A percentile compares a stretch with the other conserved stretches of the same genome.
phyloP scores from a whole-genome alignment of 1,140 invertebrate genomes.

The Lucilia sericata region DNA sequence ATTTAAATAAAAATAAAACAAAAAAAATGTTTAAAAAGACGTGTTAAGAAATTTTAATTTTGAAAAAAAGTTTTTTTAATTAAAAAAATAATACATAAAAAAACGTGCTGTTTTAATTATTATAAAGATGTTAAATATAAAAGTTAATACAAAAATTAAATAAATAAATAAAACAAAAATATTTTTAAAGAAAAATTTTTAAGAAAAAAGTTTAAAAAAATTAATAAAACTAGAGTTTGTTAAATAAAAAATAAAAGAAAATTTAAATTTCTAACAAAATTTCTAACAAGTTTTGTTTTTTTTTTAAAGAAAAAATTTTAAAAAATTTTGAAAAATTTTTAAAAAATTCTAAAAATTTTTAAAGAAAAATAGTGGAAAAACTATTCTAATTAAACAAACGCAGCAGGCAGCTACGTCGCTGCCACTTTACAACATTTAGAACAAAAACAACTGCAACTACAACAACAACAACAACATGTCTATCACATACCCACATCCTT shows the following conservation, averaged over 20 bases:
- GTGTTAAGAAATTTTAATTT: slow-evolving; percentile 16
- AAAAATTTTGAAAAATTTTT: no score
- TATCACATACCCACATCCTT: neutral
- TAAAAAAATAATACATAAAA: neutral
- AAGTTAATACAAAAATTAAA: neutral
- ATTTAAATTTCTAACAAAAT: neutral
- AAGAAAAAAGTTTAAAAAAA: neutral
- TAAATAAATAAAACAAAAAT: neutral
- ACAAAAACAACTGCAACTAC: neutral
- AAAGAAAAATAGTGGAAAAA: neutral
- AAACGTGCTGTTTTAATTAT: no score
- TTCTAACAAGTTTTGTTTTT: neutral
- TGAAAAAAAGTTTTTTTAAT: neutral
- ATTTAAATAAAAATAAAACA: neutral
- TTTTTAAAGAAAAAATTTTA: neutral
- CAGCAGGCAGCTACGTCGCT: no score
- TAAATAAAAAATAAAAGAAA: neutral
- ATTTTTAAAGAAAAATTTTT: no score
- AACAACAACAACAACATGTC: neutral
- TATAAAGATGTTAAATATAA: no score
- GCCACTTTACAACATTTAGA: no score
- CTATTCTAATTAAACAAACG: no score
- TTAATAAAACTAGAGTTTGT: neutral
- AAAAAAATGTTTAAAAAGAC: neutral
- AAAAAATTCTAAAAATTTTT: neutral